These are phyloP conservation scores for Prunella strophiata DNA, from an alignment of 2,797 vertebrate species.

Conservation along the genomic window DNA sequence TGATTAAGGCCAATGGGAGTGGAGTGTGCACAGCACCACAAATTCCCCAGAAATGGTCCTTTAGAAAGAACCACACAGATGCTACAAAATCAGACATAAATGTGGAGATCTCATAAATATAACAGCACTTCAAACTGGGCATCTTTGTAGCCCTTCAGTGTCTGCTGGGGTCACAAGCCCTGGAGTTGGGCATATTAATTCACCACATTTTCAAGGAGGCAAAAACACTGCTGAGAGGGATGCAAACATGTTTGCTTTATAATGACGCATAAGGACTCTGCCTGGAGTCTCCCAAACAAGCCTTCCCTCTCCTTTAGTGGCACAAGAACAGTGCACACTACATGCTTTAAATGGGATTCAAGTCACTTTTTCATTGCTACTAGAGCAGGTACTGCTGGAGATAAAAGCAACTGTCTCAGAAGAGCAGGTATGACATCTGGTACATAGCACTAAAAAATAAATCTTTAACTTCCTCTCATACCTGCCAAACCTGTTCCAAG, in stretches of 20 bases:
- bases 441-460: constrained; percentile 69
- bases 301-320: constrained; percentile 33
- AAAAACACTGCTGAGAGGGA: constrained; percentile 4
- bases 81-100: background rate
- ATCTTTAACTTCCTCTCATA: constrained; percentile 73
- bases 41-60: background rate
- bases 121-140: background rate
- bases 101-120: background rate
- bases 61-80: background rate
- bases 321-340: constrained; percentile 43
- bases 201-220: background rate
- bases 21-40: background rate
- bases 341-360: constrained; percentile 59
- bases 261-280: constrained; percentile 14
- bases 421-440: constrained; percentile 72
- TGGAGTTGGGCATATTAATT: background rate
- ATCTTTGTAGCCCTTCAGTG: background rate
- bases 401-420: constrained; percentile 72
- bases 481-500: constrained; percentile 66
- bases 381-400: constrained; percentile 63
- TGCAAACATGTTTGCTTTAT: constrained; percentile 43
- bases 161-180: background rate
- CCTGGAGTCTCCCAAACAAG: constrained; percentile 56
- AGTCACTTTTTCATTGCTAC: constrained; percentile 63
- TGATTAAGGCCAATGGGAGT: background rate